A percentile compares a stretch with the other conserved stretches of the same genome.
Conservation (phyloP, 2,888 invertebrate genomes). For the Drosophila differens region DNA sequence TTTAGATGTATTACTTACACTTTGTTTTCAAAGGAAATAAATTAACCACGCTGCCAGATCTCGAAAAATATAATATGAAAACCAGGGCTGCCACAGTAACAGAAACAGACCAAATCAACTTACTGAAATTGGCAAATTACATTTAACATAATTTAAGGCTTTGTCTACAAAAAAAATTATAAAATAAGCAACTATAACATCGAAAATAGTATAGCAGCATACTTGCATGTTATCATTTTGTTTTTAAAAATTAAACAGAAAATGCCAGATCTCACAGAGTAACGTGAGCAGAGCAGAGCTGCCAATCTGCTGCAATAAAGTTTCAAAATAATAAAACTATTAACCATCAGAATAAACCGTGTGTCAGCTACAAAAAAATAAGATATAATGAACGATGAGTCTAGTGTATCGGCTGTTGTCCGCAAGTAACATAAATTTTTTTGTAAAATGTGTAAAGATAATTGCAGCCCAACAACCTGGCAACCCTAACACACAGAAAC, state of each 20-base stretch:
- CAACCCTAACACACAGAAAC: constrained; percentile 40
- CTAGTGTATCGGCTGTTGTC: neutral
- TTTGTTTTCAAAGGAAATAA: constrained; percentile 1
- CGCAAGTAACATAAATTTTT: neutral
- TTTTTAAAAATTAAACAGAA: neutral
- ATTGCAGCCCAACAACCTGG: constrained; percentile 12
- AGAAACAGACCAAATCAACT: neutral
- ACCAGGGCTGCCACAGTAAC: constrained; percentile 13
- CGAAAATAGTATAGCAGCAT: neutral
- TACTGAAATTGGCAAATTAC: neutral
- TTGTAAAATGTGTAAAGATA: neutral
- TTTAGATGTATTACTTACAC: constrained; percentile 32
- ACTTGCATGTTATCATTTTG: neutral
- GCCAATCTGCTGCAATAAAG: neutral
- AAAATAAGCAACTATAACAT: neutral
- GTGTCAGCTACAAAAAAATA: neutral
- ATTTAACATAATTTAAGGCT: neutral
- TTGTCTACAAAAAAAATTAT: neutral
- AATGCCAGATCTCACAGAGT: neutral
- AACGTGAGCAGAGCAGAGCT: neutral
- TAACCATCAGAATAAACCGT: neutral
- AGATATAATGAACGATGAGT: neutral
- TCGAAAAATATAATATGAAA: too few species aligned
- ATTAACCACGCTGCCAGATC: constrained; percentile 23
- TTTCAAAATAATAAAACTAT: neutral